Conservation (phyloP, 2,797 vertebrate species). For the Gymnodraco acuticeps region DNA sequence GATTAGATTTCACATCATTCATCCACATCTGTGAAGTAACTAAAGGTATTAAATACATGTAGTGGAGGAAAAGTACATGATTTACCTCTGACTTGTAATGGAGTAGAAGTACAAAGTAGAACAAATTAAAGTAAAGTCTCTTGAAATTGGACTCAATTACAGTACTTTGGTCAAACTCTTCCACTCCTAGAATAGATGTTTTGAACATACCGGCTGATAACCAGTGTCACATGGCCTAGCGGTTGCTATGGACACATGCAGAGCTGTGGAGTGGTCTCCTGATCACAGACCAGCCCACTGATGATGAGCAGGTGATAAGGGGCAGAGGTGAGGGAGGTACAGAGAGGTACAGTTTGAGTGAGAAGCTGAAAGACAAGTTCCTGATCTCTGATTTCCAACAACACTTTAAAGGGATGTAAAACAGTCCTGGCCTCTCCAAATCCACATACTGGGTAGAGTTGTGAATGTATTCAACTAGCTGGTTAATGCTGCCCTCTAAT, state of each 20-base stretch:
- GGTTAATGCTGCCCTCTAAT: constrained; percentile 33
- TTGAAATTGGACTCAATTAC: too few species aligned
- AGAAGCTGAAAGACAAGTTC: not conserved
- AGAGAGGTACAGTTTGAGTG: not conserved
- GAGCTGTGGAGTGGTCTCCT: not conserved
- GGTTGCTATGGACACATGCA: not conserved
- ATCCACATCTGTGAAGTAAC: too few species aligned
- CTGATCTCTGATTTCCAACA: not conserved
- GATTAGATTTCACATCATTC: too few species aligned
- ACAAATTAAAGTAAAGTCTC: too few species aligned
- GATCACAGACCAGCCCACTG: not conserved
- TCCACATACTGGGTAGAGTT: not conserved
- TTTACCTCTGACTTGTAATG: too few species aligned
- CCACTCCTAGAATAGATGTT: not conserved
- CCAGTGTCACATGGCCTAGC: not conserved
- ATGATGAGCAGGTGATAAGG: not conserved
- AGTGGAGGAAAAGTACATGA: too few species aligned
- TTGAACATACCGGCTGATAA: not conserved
- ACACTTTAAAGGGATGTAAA: not conserved
- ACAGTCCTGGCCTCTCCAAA: too few species aligned
- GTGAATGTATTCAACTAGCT: not conserved
- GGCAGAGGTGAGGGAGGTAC: not conserved
- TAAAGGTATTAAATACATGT: too few species aligned
- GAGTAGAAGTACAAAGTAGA: too few species aligned
- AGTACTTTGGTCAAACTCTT: too few species aligned